Evolutionary conservation across 2,113 vertebrate species (phyloP).

Genomic region (Nansenia antarctica): DNA sequence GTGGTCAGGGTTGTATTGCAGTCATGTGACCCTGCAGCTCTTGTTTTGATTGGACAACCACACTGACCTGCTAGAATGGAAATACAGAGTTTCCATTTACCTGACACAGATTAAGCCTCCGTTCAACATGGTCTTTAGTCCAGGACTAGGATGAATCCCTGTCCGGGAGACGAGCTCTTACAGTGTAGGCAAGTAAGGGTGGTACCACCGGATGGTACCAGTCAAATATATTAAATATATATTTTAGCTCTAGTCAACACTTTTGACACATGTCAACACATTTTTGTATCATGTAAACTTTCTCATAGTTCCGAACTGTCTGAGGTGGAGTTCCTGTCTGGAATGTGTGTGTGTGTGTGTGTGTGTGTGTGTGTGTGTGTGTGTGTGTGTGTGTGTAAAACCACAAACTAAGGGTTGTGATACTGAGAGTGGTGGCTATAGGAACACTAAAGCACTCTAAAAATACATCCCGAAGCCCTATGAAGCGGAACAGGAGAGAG

Average conservation of each 20-base stretch:
- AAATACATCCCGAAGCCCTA: not conserved
- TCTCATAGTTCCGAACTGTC: not conserved
- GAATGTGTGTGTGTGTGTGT: not conserved
- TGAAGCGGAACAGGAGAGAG: not conserved
- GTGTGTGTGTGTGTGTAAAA: too few species aligned
- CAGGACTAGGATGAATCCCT: too few species aligned
- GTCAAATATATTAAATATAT: not conserved
- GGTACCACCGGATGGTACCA: not conserved
- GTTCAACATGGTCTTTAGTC: too few species aligned
- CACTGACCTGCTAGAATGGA: not conserved
- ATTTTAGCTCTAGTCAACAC: too few species aligned
- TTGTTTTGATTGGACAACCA: not conserved
- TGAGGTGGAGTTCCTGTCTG: not conserved
- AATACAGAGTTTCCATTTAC: too few species aligned
- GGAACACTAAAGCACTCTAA: not conserved
- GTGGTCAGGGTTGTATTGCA: not conserved
- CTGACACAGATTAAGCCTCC: too few species aligned
- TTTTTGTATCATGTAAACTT: not conserved
- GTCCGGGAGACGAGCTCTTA: too few species aligned
- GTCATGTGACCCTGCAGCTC: not conserved
- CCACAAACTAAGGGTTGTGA: not conserved
- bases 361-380: too few species aligned
- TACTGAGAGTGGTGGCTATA: not conserved
- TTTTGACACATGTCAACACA: too few species aligned
- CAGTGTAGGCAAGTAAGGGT: not conserved